Percentiles rank a stretch among this genome's conserved stretches.
phyloP scores from a whole-genome alignment of 2,888 invertebrate species.

The Platynereis dumerilii region DNA sequence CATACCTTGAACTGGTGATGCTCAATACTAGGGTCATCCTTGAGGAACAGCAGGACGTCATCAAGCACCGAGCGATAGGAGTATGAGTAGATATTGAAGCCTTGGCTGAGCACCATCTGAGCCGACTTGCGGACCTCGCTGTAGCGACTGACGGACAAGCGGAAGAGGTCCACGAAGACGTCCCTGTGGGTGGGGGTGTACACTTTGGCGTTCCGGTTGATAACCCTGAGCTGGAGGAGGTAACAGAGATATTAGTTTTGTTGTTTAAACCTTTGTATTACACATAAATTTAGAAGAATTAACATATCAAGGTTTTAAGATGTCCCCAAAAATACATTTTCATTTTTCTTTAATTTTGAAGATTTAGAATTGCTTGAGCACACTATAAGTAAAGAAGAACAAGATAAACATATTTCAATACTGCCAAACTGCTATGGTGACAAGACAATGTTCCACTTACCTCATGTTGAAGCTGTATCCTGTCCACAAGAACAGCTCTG shows the following conservation, averaged over 20 bases:
- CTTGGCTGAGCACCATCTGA: conserved; percentile 72
- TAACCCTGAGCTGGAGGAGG: conserved; percentile 58
- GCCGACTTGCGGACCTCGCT: conserved; percentile 74
- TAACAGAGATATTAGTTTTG: not conserved
- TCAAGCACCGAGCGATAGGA: conserved; percentile 75
- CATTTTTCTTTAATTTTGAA: too few species aligned
- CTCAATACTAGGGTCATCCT: conserved; percentile 67
- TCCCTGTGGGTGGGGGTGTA: conserved; percentile 71
- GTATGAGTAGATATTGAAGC: conserved; percentile 73
- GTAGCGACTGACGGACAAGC: conserved; percentile 73
- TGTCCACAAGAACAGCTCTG: conserved; percentile 72
- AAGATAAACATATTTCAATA: too few species aligned
- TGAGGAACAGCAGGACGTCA: conserved; percentile 69
- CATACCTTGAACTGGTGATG: conserved; percentile 74
- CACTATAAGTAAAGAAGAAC: too few species aligned
- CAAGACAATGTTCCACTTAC: conserved; percentile 53
- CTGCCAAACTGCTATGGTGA: too few species aligned
- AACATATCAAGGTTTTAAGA: too few species aligned
- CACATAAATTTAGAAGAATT: too few species aligned
- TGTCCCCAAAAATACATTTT: too few species aligned
- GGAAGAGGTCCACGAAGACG: conserved; percentile 71
- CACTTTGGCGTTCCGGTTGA: conserved; percentile 52
- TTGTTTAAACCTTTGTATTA: too few species aligned
- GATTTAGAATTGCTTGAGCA: too few species aligned
- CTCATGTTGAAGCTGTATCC: conserved; percentile 74